phyloP scores from a whole-genome alignment of 1,140 invertebrate species.

The Drosophila novamexicana region DNA sequence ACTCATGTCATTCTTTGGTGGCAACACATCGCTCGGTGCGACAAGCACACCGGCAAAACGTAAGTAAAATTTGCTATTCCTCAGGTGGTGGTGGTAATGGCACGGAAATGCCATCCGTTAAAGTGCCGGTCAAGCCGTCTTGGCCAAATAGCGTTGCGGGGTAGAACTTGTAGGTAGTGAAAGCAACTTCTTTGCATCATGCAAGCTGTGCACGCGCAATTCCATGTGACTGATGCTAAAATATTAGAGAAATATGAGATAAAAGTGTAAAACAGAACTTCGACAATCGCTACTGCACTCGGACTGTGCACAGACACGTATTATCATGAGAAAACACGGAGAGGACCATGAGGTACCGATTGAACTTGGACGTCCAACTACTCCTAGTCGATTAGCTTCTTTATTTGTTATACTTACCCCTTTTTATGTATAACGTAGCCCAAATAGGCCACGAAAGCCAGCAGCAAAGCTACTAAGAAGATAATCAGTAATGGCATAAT shows the following conservation, averaged over 20 bases:
- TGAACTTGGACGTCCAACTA: too few species aligned
- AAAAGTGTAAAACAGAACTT: not conserved
- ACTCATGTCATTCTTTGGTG: constrained; percentile 78
- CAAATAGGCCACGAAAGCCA: constrained; percentile 47
- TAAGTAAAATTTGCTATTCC: constrained; percentile 47
- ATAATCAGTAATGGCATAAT: constrained; percentile 38
- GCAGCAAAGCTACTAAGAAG: constrained; percentile 28
- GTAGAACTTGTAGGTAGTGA: constrained; percentile 22
- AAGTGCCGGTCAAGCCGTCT: constrained; percentile 44
- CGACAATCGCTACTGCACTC: not conserved
- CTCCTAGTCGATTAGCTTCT: not conserved
- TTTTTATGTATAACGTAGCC: constrained; percentile 57
- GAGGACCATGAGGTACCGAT: too few species aligned
- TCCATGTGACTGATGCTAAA: constrained; percentile 61
- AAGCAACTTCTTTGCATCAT: constrained; percentile 60
- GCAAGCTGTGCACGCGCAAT: constrained; percentile 49
- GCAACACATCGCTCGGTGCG: constrained; percentile 76
- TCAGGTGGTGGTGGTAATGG: constrained; percentile 21
- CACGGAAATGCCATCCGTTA: not conserved
- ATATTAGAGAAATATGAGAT: not conserved
- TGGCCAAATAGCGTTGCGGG: constrained; percentile 57
- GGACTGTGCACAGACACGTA: too few species aligned
- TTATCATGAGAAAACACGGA: too few species aligned
- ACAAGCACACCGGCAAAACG: constrained; percentile 83
- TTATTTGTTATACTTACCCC: constrained; percentile 38